Conservation (phyloP, 2,797 vertebrate genomes). For the Pseudochirops corinnae region DNA sequence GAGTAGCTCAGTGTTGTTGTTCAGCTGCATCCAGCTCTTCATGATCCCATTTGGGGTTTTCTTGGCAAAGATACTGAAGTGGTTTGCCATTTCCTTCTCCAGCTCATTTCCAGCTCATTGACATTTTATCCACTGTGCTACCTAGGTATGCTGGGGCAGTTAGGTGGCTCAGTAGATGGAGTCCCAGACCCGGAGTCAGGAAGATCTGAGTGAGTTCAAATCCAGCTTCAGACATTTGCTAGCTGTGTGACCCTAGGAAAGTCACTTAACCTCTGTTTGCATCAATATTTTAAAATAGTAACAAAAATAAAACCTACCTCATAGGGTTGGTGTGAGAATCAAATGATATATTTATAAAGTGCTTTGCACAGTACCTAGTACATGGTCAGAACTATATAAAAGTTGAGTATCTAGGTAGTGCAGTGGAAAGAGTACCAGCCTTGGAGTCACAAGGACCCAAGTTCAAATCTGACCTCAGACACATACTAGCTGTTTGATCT, state of each 20-base stretch:
- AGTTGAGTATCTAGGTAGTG: no score
- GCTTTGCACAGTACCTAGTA: no score
- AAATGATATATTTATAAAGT: no score
- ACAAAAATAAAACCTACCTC: no score
- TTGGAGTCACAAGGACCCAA: not conserved
- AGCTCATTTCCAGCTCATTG: not conserved
- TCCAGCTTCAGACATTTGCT: no score
- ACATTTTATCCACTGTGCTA: not conserved
- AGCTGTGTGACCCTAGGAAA: no score
- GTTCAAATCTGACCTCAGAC: not conserved
- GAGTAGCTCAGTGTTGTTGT: not conserved
- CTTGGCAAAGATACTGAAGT: not conserved
- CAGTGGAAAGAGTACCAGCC: not conserved
- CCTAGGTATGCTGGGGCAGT: not conserved
- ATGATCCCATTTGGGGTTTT: not conserved
- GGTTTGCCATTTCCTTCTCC: not conserved
- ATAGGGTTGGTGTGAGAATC: no score
- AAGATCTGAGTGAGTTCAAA: no score
- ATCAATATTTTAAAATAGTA: no score
- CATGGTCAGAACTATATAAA: no score
- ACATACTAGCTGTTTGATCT: not conserved
- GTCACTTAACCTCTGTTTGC: no score
- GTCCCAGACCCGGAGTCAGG: no score
- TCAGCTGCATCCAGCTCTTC: not conserved
- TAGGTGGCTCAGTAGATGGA: not conserved